Conservation (phyloP, 2,113 vertebrate species). For the Centropristis striata region DNA sequence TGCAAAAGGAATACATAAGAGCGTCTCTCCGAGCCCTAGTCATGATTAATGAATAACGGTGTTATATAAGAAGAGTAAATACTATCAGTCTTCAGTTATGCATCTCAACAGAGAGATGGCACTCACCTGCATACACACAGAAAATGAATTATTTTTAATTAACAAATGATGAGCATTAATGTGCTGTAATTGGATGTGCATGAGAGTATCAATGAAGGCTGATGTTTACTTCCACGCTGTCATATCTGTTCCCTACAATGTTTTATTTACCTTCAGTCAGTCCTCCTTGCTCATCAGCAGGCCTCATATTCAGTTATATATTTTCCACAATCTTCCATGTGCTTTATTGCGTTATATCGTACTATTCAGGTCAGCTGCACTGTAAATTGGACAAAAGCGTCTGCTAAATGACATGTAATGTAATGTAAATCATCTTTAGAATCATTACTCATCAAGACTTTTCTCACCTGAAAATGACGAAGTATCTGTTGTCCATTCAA, state of each 20-base stretch:
- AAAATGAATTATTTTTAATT: not conserved
- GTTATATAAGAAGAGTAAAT: conserved; percentile 25
- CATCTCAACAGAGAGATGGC: not conserved
- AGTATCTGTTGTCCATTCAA: not conserved
- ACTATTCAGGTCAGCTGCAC: not conserved
- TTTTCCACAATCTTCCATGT: not conserved
- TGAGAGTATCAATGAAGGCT: not conserved
- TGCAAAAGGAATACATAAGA: conserved; percentile 31
- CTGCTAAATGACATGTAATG: too few species aligned
- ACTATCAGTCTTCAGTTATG: not conserved
- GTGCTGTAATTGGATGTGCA: not conserved
- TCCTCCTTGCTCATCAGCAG: not conserved
- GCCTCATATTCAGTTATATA: not conserved
- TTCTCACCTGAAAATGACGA: not conserved
- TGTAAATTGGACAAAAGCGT: not conserved
- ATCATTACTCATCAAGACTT: too few species aligned
- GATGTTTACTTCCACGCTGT: conserved; percentile 5
- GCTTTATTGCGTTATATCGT: not conserved
- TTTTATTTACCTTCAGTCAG: not conserved
- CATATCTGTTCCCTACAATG: not conserved
- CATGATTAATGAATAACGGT: conserved; percentile 20
- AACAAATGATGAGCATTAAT: conserved; percentile 8
- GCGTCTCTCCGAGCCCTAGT: not conserved
- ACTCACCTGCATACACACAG: not conserved
- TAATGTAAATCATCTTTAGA: too few species aligned